A percentile compares a stretch with the other conserved stretches of the same genome.
Evolutionary conservation across 2,113 vertebrate species (phyloP).

Genomic region (Pygoscelis antarcticus): DNA sequence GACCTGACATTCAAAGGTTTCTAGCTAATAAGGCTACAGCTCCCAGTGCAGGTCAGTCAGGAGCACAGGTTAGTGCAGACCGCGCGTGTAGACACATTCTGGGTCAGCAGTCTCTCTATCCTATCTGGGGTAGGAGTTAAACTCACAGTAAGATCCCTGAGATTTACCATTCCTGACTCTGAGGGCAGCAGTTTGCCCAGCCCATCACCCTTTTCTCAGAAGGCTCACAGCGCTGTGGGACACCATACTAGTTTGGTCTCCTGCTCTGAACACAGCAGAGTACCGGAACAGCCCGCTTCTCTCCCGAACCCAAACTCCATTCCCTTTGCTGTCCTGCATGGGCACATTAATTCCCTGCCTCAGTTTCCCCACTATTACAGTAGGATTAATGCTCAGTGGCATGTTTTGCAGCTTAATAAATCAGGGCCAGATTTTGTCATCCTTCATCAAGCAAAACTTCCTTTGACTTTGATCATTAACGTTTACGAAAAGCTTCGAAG

Average conservation of each 20-base stretch:
- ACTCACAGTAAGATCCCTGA: not conserved
- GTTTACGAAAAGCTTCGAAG: not conserved
- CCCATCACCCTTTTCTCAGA: not conserved
- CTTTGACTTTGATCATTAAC: slow-evolving; percentile 32
- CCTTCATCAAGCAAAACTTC: not conserved
- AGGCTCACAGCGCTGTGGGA: not conserved
- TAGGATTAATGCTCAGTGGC: not conserved
- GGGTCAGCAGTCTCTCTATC: not conserved
- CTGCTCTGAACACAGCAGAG: not conserved
- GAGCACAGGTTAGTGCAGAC: not conserved
- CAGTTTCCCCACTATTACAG: not conserved
- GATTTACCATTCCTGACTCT: not conserved
- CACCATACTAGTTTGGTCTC: not conserved
- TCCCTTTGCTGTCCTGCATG: not conserved
- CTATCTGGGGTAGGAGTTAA: not conserved
- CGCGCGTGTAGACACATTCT: rapidly evolving
- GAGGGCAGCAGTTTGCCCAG: not conserved
- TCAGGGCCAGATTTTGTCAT: not conserved
- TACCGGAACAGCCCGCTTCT: rapidly evolving
- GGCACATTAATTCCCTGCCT: not conserved
- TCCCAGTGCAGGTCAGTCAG: not conserved
- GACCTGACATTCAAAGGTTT: not conserved
- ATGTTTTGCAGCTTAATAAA: not conserved
- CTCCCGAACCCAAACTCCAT: not conserved
- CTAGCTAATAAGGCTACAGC: not conserved